phyloP scores from a whole-genome alignment of 1,140 invertebrate genomes.

The Drosophila nigromelanica region DNA sequence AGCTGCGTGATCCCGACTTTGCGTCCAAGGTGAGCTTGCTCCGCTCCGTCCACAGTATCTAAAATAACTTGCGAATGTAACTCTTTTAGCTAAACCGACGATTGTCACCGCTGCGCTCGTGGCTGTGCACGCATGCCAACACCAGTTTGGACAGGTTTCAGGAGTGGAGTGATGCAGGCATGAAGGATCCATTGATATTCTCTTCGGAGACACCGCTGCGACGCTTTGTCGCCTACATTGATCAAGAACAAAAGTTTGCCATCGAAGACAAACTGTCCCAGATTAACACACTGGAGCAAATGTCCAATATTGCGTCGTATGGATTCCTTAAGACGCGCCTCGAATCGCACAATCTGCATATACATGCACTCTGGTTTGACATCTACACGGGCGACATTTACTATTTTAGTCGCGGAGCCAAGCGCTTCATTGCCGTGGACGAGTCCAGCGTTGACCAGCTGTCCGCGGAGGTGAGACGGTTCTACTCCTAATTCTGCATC shows the following conservation, averaged over 20 bases:
- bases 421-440: constrained; percentile 91
- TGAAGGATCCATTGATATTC: constrained; percentile 89
- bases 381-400: constrained; percentile 98
- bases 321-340: constrained; percentile 94
- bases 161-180: constrained; percentile 87
- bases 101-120: constrained; percentile 94
- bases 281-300: constrained; percentile 96
- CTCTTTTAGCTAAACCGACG: constrained; percentile 88
- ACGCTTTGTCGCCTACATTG: constrained; percentile 96
- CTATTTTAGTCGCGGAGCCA: constrained; percentile 94
- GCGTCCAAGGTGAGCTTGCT: constrained; percentile 86
- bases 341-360: constrained; percentile 92
- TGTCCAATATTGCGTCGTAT: constrained; percentile 97
- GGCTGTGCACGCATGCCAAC: constrained; percentile 94
- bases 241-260: constrained; percentile 95
- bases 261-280: constrained; percentile 97
- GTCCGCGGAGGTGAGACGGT: constrained; percentile 90
- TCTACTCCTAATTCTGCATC: constrained; percentile 88
- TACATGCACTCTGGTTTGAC: constrained; percentile 98
- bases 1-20: constrained; percentile 91
- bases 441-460: constrained; percentile 91
- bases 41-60: neutral
- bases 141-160: constrained; percentile 93
- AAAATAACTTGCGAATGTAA: neutral
- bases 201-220: constrained; percentile 93